phyloP scores from a whole-genome alignment of 1,140 invertebrate species.

The Zaprionus davidi region DNA sequence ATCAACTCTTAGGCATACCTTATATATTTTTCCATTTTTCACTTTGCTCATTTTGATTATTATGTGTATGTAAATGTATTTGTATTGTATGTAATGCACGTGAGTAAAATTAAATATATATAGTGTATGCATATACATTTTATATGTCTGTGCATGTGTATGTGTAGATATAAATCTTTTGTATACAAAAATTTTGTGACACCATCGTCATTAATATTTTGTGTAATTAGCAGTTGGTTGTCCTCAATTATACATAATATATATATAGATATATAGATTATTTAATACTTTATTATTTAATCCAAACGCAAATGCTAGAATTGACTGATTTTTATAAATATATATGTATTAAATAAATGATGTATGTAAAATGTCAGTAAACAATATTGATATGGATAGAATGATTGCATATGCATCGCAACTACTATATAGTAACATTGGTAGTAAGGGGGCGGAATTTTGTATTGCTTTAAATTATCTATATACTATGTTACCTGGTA shows the following conservation, averaged over 20 bases:
- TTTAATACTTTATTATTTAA: slow-evolving; percentile 37
- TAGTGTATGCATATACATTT: background rate
- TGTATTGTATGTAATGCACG: slow-evolving; percentile 45
- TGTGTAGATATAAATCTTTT: too few relatives aligned
- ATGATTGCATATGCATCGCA: slow-evolving; percentile 24
- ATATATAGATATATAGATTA: slow-evolving; percentile 14
- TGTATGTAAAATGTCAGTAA: slow-evolving; percentile 28
- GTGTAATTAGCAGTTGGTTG: too few relatives aligned
- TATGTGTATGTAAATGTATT: slow-evolving; percentile 29
- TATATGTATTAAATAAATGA: slow-evolving; percentile 7
- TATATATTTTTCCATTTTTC: slow-evolving; percentile 11
- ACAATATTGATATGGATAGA: slow-evolving; percentile 12
- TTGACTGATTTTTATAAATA: slow-evolving; percentile 68
- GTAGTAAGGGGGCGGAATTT: slow-evolving; percentile 38
- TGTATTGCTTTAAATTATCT: slow-evolving; percentile 28
- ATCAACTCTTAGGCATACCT: background rate
- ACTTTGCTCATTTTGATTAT: slow-evolving; percentile 25
- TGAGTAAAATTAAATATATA: slow-evolving; percentile 44
- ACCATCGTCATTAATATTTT: too few relatives aligned
- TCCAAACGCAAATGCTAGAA: slow-evolving; percentile 54
- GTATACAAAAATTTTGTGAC: too few relatives aligned
- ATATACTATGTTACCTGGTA: slow-evolving; percentile 47
- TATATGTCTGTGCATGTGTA: background rate
- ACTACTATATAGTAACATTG: slow-evolving; percentile 20
- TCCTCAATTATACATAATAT: slow-evolving; percentile 34